phyloP scores from a whole-genome alignment of 2,888 invertebrate species.

The Hipparchia semele region DNA sequence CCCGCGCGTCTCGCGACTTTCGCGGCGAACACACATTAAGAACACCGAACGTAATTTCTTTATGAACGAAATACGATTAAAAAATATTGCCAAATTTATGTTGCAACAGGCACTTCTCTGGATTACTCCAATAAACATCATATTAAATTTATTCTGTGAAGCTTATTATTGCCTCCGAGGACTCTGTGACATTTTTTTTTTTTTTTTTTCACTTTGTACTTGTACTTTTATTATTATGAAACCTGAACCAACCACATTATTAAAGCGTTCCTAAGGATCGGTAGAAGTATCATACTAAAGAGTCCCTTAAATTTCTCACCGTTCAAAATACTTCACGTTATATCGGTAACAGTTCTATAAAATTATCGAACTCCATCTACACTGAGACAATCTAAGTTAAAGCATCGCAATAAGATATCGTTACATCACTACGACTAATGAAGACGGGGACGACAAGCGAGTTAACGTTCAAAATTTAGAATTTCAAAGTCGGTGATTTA shows the following conservation, averaged over 20 bases:
- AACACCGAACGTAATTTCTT: conserved; percentile 70
- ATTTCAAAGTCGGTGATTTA: conserved; percentile 74
- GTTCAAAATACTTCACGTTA: conserved; percentile 68
- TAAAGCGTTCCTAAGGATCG: conserved; percentile 64
- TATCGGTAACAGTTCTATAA: conserved; percentile 70
- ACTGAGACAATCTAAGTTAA: conserved; percentile 79
- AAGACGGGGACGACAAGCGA: conserved; percentile 70
- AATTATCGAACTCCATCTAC: conserved; percentile 75
- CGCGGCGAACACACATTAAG: conserved; percentile 54
- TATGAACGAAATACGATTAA: conserved; percentile 73
- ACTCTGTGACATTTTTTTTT: conserved; percentile 58
- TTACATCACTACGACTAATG: conserved; percentile 75
- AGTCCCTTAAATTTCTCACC: conserved; percentile 58
- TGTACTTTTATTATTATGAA: conserved; percentile 64
- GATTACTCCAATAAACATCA: conserved; percentile 82
- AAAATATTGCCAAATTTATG: conserved; percentile 82
- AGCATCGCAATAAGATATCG: conserved; percentile 83
- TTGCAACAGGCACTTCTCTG: conserved; percentile 83
- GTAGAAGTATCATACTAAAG: conserved; percentile 60
- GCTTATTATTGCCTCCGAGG: conserved; percentile 73
- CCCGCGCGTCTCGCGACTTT: conserved; percentile 39
- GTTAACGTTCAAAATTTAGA: conserved; percentile 64
- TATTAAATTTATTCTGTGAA: conserved; percentile 78
- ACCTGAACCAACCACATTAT: conserved; percentile 49
- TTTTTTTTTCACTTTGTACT: conserved; percentile 64